phyloP scores from a whole-genome alignment of 2,888 invertebrate genomes.

The Mystacides longicornis region DNA sequence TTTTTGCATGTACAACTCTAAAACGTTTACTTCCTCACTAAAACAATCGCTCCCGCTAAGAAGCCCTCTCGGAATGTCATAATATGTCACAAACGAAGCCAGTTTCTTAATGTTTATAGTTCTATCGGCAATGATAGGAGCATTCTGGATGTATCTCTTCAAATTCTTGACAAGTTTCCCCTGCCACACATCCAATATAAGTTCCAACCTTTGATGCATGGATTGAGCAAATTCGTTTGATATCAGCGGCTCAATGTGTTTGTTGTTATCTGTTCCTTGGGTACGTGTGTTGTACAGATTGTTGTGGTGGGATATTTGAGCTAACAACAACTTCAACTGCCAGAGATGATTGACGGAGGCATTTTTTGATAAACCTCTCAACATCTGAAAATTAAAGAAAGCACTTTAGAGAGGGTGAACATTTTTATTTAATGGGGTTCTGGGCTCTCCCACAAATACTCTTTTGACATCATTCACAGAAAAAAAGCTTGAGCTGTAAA shows the following conservation, averaged over 20 bases:
- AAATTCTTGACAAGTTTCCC: conserved; percentile 38
- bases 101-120: conserved; percentile 38
- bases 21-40: conserved; percentile 26
- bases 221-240: conserved; percentile 55
- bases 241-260: conserved; percentile 43
- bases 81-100: conserved; percentile 49
- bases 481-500: too few species aligned
- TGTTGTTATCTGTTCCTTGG: conserved; percentile 36
- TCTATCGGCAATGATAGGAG: background rate
- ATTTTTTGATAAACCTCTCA: conserved; percentile 46
- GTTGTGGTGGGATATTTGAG: conserved; percentile 46
- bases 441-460: too few species aligned
- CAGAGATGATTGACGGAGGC: conserved; percentile 57
- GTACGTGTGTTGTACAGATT: conserved; percentile 30
- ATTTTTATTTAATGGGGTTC: too few species aligned
- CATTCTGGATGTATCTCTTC: conserved; percentile 41
- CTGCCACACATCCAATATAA: conserved; percentile 52
- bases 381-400: conserved; percentile 40
- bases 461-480: too few species aligned
- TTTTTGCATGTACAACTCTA: conserved; percentile 31
- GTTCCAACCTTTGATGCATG: conserved; percentile 50
- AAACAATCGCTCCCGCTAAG: conserved; percentile 26
- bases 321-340: conserved; percentile 65
- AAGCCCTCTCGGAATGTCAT: conserved; percentile 48
- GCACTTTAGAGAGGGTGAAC: too few species aligned